phyloP scores from a whole-genome alignment of 2,888 invertebrate genomes.

The Dynastes tityus region DNA sequence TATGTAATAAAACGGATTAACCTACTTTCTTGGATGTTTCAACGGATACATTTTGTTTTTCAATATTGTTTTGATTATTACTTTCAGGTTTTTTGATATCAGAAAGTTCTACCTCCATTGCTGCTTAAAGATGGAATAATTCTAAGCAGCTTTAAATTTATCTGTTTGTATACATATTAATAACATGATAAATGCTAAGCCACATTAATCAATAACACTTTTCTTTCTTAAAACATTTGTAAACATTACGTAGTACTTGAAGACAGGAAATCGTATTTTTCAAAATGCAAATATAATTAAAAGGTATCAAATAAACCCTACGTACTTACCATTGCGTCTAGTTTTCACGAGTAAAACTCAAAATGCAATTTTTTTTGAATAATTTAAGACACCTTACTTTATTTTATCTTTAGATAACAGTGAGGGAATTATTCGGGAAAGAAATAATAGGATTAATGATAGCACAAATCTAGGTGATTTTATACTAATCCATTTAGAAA shows the following conservation, averaged over 20 bases:
- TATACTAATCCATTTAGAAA: conserved; percentile 1
- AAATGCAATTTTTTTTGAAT: conserved; percentile 25
- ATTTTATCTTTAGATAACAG: conserved; percentile 30
- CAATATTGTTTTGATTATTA: neutral
- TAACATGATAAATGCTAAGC: conserved; percentile 11
- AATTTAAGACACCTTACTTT: conserved; percentile 9
- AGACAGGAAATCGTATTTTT: neutral
- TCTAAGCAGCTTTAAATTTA: neutral
- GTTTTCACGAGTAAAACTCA: neutral
- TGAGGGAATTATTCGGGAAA: neutral
- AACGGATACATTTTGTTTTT: conserved; percentile 4
- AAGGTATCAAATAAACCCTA: neutral
- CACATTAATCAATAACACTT: neutral
- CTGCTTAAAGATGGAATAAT: neutral
- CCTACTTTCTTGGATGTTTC: neutral
- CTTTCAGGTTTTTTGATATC: conserved; percentile 4
- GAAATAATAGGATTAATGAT: conserved; percentile 17
- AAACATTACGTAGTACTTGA: no score
- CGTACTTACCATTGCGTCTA: conserved; percentile 29
- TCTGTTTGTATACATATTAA: neutral
- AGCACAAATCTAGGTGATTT: conserved; percentile 2
- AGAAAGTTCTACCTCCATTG: conserved; percentile 23
- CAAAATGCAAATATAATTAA: neutral
- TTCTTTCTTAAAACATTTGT: neutral
- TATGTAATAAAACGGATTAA: neutral